These are phyloP conservation scores for Crotalus horridus DNA, from an alignment of 2,113 vertebrate species.

Conservation along the genomic window DNA sequence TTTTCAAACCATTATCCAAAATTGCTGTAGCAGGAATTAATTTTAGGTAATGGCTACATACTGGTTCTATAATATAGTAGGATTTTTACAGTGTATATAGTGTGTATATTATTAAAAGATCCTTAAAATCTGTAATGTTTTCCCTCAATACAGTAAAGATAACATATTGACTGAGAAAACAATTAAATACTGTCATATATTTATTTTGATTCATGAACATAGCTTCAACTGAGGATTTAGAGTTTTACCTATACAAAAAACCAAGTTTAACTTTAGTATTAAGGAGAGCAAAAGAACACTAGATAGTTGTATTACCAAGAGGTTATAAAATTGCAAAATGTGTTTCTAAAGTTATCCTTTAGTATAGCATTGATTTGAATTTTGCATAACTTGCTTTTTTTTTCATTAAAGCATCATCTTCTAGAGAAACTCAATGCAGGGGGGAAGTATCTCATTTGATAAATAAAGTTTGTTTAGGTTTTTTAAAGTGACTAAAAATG, in stretches of 20 bases:
- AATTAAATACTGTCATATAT: slow-evolving; percentile 17
- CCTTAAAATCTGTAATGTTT: background rate
- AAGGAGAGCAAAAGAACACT: background rate
- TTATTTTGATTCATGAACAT: background rate
- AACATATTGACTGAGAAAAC: slow-evolving; percentile 15
- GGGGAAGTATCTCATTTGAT: background rate
- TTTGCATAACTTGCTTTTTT: background rate
- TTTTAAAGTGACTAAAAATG: background rate
- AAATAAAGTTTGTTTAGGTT: slow-evolving; percentile 14
- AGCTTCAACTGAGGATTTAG: background rate
- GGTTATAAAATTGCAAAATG: slow-evolving; percentile 5
- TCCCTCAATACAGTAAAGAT: background rate
- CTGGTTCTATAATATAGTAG: background rate
- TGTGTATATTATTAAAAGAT: background rate
- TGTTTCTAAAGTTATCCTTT: background rate
- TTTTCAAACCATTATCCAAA: background rate
- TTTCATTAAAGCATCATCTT: background rate
- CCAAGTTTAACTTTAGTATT: slow-evolving; percentile 33
- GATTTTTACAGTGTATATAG: background rate
- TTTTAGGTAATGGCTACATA: background rate
- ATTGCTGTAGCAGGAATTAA: background rate
- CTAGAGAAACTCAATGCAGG: background rate
- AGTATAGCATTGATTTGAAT: background rate
- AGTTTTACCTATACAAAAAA: slow-evolving; percentile 22
- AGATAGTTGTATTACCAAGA: slow-evolving; percentile 24